Evolutionary conservation across 2,113 vertebrate genomes (phyloP).

Genomic region (Plestiodon gilberti): DNA sequence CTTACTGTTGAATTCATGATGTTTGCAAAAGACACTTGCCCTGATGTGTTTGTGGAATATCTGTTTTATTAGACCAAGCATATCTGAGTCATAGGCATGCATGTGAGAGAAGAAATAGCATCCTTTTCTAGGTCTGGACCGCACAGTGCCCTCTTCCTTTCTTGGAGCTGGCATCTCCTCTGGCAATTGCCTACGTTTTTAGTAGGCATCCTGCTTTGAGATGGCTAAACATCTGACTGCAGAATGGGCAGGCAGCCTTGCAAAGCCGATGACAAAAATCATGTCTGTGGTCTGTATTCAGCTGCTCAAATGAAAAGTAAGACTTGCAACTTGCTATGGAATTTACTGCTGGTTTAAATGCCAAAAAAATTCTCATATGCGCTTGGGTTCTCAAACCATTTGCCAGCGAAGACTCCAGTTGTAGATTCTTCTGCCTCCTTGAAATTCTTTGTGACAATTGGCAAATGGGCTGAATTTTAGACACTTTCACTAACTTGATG

Average conservation of each 20-base stretch:
- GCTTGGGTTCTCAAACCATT: neutral
- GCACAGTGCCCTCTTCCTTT: neutral
- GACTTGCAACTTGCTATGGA: neutral
- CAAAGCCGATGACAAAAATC: neutral
- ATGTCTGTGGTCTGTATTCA: neutral
- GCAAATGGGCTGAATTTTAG: neutral
- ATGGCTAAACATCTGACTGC: neutral
- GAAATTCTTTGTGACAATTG: neutral
- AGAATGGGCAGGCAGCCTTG: neutral
- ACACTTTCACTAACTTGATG: too few relatives aligned
- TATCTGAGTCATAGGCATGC: neutral
- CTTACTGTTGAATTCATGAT: neutral
- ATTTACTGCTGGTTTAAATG: neutral
- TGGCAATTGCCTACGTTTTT: neutral
- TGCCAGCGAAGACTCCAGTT: neutral
- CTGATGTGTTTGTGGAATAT: neutral
- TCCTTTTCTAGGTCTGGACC: neutral
- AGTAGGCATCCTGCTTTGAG: neutral
- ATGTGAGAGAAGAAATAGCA: neutral
- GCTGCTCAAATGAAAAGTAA: accelerated
- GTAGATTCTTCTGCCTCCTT: neutral
- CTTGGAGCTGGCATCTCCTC: neutral
- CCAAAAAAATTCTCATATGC: too few relatives aligned
- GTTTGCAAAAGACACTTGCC: neutral
- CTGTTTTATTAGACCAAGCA: neutral